Evolutionary conservation across 2,113 vertebrate genomes (phyloP), one percentile per base, ranked within the genome.

Genomic region (Carollia perspicillata): DNA sequence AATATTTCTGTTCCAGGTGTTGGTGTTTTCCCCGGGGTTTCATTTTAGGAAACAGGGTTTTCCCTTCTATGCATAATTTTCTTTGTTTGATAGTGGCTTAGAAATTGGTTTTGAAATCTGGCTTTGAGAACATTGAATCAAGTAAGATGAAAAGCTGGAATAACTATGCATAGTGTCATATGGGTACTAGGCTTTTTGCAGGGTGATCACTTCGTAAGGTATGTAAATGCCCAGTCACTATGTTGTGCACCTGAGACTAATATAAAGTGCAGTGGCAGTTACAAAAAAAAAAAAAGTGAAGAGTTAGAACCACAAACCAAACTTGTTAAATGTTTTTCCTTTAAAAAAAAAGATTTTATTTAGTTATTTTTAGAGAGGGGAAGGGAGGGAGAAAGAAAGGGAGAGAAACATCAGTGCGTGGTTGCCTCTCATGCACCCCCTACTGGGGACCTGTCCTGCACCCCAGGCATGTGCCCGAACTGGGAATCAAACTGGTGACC

Each of bases 31-130:
- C 72, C 44, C 14, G 33, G 58, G 44, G 71, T 55, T 60, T 84
- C 72, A 60, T 69, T 72, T 84, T 77, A 88, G 60, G 49, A 94
- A 94, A 40, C 18, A 69, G 53, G 14, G 16, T 74, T 86, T 80
- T 93, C 23, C 28, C 18, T 75, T 40, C 65, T 42, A 5, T 33
- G 51, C 17, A 37, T 89, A 66, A 55, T 92, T 85, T 85, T n/a
- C 89, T 92, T 89, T 92, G 68, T 84, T 91, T 85, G 69, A 40
- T 90, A 16, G 33, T 86, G 6, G 83, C 94, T 74, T 96, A 95
- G 75, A 63, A 78, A 68, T 65, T 74, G 49, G 8, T 85, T 94
- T 96, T 69, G 53, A 88, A 85, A 66, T 75, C 55, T 81, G 35
- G 12, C 66, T 60, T 60, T 42, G 71, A 68, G 47, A 93, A 83